Conservation (phyloP, 2,888 invertebrate species). For the Leptopilina myrica region DNA sequence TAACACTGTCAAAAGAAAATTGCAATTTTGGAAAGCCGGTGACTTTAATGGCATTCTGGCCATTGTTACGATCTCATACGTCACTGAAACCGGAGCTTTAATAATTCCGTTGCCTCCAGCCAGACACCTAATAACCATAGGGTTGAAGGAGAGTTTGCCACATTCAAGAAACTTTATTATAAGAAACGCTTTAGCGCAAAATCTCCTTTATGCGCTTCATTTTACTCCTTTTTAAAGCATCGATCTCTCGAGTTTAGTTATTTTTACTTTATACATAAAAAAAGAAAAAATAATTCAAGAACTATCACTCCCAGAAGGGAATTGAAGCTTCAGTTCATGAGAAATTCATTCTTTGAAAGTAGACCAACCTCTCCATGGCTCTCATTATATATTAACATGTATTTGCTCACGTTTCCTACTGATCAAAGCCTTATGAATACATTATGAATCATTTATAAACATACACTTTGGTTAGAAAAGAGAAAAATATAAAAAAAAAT, state of each 20-base stretch:
- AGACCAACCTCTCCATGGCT: not conserved
- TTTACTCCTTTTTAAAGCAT: not conserved
- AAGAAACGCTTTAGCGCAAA: not conserved
- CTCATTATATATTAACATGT: not conserved
- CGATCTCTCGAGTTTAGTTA: not conserved
- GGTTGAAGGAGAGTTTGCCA: slow-evolving; percentile 8
- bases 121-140: slow-evolving; percentile 30
- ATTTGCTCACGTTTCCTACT: not conserved
- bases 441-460: not conserved
- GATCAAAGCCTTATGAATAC: slow-evolving; percentile 9
- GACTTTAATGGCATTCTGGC: slow-evolving; percentile 1
- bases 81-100: slow-evolving; percentile 10
- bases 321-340: too few relatives aligned
- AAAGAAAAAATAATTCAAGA: not conserved
- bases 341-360: slow-evolving; percentile 11
- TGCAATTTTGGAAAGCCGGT: slow-evolving; percentile 9
- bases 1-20: not conserved
- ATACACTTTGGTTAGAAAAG: too few relatives aligned
- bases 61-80: slow-evolving; percentile 23
- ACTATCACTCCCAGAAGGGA: too few relatives aligned
- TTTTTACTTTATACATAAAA: not conserved
- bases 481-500: too few relatives aligned
- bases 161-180: slow-evolving; percentile 19
- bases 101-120: slow-evolving; percentile 19
- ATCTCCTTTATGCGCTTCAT: not conserved